phyloP scores from a whole-genome alignment of 2,113 vertebrate genomes.

The Ceratotherium simum region DNA sequence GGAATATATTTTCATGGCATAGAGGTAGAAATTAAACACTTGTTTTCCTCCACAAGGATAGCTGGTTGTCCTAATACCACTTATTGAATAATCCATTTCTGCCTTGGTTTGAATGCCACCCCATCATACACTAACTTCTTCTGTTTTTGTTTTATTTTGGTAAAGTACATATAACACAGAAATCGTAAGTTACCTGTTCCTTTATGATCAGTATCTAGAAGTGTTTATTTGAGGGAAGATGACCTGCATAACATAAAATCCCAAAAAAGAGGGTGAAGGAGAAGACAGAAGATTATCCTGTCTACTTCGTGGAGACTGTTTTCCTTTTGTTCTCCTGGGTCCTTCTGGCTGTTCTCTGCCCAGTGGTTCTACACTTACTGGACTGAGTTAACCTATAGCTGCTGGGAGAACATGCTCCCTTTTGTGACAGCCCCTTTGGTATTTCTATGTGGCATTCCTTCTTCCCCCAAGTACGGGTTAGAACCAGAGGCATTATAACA shows the following conservation, averaged over 20 bases:
- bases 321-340: background rate
- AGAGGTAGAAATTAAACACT: background rate
- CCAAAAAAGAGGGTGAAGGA: background rate
- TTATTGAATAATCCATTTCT: background rate
- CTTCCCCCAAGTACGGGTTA: background rate
- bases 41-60: constrained; percentile 18
- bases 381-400: background rate
- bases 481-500: constrained; percentile 39
- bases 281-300: background rate
- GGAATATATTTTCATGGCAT: background rate
- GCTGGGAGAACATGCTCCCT: background rate
- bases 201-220: constrained; percentile 12
- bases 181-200: background rate
- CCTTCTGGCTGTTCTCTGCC: background rate
- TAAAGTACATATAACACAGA: background rate
- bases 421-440: background rate
- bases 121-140: background rate
- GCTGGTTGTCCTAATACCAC: background rate
- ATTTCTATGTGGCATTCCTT: constrained; percentile 17
- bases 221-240: constrained; percentile 16
- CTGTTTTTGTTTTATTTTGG: constrained; percentile 33
- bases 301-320: background rate
- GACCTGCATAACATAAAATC: background rate
- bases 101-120: background rate
- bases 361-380: background rate